Evolutionary conservation across 2,888 invertebrate species (phyloP).

Genomic region (Lepeophtheirus nordmannii): DNA sequence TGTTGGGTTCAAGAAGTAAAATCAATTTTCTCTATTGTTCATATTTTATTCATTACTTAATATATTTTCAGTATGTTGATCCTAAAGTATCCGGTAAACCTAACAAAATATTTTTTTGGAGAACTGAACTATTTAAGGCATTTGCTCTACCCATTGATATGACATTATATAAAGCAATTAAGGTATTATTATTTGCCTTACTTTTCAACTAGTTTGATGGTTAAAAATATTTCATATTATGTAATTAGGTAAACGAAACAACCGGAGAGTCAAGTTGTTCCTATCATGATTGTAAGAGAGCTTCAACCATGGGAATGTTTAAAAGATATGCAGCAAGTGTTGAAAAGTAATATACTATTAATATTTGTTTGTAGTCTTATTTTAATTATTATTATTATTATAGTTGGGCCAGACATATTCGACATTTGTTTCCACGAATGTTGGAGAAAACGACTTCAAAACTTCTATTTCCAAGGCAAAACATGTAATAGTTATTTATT

Average conservation of each 20-base stretch:
- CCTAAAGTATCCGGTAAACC: background rate
- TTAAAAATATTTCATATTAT: no score
- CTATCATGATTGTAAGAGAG: background rate
- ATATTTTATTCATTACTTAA: no score
- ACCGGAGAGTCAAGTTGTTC: background rate
- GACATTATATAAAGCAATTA: background rate
- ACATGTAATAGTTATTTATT: no score
- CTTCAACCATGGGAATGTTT: background rate
- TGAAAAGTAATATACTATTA: background rate
- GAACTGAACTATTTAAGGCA: background rate
- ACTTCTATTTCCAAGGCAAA: background rate
- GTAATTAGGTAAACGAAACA: background rate
- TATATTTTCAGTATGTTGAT: background rate
- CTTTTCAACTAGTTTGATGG: no score
- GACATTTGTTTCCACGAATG: background rate
- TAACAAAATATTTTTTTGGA: background rate
- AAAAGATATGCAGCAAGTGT: background rate
- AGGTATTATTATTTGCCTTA: background rate
- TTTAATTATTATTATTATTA: background rate
- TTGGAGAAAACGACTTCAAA: background rate
- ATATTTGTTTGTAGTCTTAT: background rate
- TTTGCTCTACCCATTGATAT: background rate
- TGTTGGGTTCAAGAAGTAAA: conserved; percentile 1
- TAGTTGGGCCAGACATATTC: background rate
- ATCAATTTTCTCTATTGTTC: no score